Evolutionary conservation across 2,888 invertebrate species (phyloP), one percentile per base, ranked within the genome.

Genomic region (Agrotis ipsilon): DNA sequence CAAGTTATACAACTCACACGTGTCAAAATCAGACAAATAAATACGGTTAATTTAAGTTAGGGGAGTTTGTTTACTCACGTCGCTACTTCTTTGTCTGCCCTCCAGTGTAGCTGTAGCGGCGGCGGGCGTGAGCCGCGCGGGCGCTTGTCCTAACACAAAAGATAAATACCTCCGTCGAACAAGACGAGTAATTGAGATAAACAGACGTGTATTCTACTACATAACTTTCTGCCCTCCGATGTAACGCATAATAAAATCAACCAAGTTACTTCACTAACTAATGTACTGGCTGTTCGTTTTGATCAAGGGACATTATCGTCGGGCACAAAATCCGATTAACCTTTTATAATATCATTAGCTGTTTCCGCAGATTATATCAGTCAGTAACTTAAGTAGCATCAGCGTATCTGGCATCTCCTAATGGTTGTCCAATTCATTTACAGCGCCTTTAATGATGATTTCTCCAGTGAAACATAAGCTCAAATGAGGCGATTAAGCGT

Each of bases 131-230:
- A 68, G 73, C 59, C 72, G 72, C 70, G 72, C 87, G 86, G 86
- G 88, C 86, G 90, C 88, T 89, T 88, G 87, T 90, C 90, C 90
- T 93, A 92, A 94, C 90, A 92, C 91, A 91, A 93, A 95, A 94
- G 93, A 93, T 93, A 96, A 96, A 96, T 92, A 94, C 91, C 88
- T 86, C 86, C 88, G 83, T 86, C 88, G 89, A 93, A 94, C 94
- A 94, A 93, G 92, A 91, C 89, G 86, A 87, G 92, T 94, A 94
- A 95, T 94, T 93, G 92, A 93, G 92, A 94, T 94, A 94, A 94
- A 94, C 93, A 93, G 88, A 93, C 92, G 92, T 92, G 90, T 93
- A 89, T 92, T 92, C 88, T 88, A 88, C 90, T 91, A 88, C 89
- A 92, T 92, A 93, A 93, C 92, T 93, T 94, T 90, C 88, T 87